These are phyloP conservation scores for Pipra filicauda DNA, from an alignment of 2,113 vertebrate genomes.

Conservation along the genomic window DNA sequence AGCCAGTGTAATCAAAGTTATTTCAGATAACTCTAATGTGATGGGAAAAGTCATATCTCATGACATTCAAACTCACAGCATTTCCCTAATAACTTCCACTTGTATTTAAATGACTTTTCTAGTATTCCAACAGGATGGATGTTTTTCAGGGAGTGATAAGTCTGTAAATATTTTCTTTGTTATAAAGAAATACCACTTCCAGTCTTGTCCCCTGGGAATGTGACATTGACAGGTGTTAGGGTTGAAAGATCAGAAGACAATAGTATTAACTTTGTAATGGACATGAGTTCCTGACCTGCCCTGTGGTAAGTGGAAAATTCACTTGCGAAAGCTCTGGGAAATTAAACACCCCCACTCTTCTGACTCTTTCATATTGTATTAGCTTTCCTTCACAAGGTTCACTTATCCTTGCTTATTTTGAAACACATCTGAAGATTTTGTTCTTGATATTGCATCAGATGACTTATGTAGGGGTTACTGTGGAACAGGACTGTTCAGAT, in stretches of 20 bases:
- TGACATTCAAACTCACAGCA: background rate
- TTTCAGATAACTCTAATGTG: background rate
- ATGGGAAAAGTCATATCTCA: background rate
- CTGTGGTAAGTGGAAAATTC: background rate
- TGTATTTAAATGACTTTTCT: background rate
- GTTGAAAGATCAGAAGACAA: conserved; percentile 65
- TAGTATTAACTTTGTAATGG: conserved; percentile 34
- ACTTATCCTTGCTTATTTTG: background rate
- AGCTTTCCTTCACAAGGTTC: background rate
- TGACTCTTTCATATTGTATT: background rate
- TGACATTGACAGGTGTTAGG: conserved; percentile 39
- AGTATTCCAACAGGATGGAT: background rate
- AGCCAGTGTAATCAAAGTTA: background rate
- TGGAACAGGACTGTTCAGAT: background rate
- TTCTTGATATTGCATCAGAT: background rate
- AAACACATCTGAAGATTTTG: background rate
- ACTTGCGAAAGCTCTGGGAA: conserved; percentile 3
- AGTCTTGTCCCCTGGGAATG: conserved; percentile 16
- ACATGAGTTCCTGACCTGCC: conserved; percentile 10
- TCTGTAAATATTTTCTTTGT: conserved; percentile 27
- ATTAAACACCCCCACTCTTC: background rate
- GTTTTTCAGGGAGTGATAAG: background rate
- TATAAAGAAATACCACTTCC: background rate
- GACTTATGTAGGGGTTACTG: background rate
- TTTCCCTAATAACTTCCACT: background rate